A percentile compares a stretch with the other conserved stretches of the same genome.
Evolutionary conservation across 2,113 vertebrate genomes (phyloP).

Genomic region (Procavia capensis): DNA sequence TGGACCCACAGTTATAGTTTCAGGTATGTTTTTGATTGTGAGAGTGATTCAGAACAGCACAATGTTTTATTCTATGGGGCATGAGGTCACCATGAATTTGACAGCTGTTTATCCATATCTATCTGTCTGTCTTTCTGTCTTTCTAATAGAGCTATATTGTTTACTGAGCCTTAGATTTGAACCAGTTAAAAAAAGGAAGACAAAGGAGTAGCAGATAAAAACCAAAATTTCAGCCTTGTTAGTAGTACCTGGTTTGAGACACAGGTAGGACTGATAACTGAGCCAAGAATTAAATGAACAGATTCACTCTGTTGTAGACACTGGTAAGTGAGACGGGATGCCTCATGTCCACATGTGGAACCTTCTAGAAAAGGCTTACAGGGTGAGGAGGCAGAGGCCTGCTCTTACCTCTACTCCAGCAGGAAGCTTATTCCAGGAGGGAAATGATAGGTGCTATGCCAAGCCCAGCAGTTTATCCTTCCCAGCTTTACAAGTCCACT

Average conservation of each 20-base stretch:
- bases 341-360: background rate
- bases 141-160: background rate
- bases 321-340: too few relatives aligned
- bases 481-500: background rate
- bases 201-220: background rate
- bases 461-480: background rate
- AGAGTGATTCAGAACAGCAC: too few relatives aligned
- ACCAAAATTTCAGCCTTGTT: background rate
- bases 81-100: too few relatives aligned
- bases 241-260: background rate
- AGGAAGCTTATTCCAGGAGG: background rate
- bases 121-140: too few relatives aligned
- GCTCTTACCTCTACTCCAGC: background rate
- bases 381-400: too few relatives aligned
- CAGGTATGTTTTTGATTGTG: too few relatives aligned
- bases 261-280: background rate
- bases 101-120: too few relatives aligned
- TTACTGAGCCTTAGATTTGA: background rate
- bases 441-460: background rate
- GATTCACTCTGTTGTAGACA: accelerated
- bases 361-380: background rate
- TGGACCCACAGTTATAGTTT: too few relatives aligned
- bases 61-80: too few relatives aligned
- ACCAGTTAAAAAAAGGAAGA: background rate
- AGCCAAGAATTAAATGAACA: background rate